phyloP scores from a whole-genome alignment of 2,797 vertebrate genomes.

The Phalanger gymnotis region DNA sequence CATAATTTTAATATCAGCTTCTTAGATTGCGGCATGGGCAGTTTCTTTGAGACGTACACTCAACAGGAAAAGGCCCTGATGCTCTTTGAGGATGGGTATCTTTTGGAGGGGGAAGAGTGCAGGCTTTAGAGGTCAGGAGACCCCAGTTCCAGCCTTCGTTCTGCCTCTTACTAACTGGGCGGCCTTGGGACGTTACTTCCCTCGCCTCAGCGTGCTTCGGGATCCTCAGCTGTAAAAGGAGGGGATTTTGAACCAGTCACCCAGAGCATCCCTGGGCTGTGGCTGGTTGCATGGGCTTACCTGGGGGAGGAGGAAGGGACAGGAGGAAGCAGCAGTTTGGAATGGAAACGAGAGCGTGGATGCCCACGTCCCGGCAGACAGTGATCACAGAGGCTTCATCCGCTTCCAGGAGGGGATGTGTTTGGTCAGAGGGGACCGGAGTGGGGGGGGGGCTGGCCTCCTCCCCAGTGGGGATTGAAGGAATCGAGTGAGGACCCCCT shows the following conservation, averaged over 20 bases:
- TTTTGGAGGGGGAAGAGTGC: not conserved
- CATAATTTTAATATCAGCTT: not conserved
- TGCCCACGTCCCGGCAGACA: not conserved
- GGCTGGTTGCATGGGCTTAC: no score
- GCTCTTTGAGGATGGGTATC: not conserved
- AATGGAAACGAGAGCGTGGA: not conserved
- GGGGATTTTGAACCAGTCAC: not conserved
- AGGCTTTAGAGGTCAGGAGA: not conserved
- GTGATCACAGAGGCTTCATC: not conserved
- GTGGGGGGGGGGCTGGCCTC: not conserved
- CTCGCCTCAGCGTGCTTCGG: not conserved
- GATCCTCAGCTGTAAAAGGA: not conserved
- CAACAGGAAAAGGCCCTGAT: not conserved
- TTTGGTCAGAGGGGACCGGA: not conserved
- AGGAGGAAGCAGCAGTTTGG: not conserved
- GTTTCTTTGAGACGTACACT: not conserved
- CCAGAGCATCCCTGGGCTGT: not conserved
- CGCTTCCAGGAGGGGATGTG: not conserved
- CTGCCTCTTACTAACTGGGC: not conserved
- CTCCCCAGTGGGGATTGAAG: not conserved
- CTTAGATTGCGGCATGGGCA: not conserved
- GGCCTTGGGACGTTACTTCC: not conserved
- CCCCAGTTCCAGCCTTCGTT: not conserved
- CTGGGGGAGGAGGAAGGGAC: not conserved
- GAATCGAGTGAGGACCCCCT: not conserved